Evolutionary conservation across 2,113 vertebrate genomes (phyloP).

Genomic region (Recurvirostra avosetta): DNA sequence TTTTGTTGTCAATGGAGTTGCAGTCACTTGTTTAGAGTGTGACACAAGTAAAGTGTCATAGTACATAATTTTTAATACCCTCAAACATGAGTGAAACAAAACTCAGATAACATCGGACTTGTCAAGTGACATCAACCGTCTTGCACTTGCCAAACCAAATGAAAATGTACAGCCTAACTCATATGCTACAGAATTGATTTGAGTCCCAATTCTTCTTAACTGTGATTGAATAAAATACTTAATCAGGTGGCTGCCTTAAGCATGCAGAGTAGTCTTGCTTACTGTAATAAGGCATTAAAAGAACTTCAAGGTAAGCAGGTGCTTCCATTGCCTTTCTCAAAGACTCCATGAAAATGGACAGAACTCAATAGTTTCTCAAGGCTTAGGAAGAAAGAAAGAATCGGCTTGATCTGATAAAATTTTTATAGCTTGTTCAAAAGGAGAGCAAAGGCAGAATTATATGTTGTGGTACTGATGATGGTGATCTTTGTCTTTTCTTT

Average conservation of each 20-base stretch:
- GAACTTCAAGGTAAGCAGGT: neutral
- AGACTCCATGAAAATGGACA: neutral
- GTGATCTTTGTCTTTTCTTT: neutral
- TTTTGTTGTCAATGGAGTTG: neutral
- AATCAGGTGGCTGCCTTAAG: neutral
- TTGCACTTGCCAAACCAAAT: neutral
- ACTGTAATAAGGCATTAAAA: neutral
- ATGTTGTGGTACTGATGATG: neutral
- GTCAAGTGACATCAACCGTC: neutral
- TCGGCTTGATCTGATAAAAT: neutral
- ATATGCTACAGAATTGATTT: neutral
- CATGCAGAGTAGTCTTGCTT: neutral
- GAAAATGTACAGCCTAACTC: neutral
- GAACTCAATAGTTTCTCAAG: neutral
- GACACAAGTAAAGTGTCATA: neutral
- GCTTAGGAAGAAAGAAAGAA: neutral
- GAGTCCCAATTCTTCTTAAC: neutral
- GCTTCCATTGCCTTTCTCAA: neutral
- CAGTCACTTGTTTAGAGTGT: neutral
- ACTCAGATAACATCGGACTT: neutral
- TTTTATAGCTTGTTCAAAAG: neutral
- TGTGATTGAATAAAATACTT: neutral
- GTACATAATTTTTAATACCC: neutral
- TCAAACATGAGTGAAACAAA: neutral
- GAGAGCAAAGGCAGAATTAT: neutral